These are phyloP conservation scores for Leptinotarsa peninsularis DNA, from an alignment of 2,888 invertebrate genomes.

Conservation along the genomic window DNA sequence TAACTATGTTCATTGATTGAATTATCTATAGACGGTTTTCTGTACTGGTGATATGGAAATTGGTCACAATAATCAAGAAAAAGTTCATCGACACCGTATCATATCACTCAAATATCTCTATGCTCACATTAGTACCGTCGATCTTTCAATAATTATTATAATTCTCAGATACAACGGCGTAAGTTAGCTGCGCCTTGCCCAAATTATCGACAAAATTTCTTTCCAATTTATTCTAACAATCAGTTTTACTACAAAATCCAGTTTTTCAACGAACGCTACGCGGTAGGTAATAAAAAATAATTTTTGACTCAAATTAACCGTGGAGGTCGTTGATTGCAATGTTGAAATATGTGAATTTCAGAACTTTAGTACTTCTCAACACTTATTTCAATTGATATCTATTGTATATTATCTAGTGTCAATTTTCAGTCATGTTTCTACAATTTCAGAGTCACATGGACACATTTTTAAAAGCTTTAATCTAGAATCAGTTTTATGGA, in stretches of 20 bases:
- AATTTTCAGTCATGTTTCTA: too few species aligned
- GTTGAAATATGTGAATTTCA: background rate
- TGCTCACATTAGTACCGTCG: background rate
- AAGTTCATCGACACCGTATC: background rate
- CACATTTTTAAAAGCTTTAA: too few species aligned
- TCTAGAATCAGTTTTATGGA: too few species aligned
- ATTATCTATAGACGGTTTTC: background rate
- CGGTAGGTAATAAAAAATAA: background rate
- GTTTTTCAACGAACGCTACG: background rate
- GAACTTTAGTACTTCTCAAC: too few species aligned
- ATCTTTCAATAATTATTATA: constrained; percentile 5
- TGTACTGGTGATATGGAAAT: background rate
- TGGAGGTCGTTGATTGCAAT: background rate
- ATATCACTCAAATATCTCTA: background rate
- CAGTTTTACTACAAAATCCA: constrained; percentile 6
- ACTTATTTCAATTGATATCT: too few species aligned
- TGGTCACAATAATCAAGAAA: background rate
- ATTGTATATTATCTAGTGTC: too few species aligned
- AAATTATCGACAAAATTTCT: background rate
- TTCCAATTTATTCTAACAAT: constrained; percentile 5
- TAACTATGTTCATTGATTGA: background rate
- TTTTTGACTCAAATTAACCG: background rate
- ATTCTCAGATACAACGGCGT: background rate
- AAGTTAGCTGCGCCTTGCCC: background rate
- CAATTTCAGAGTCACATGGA: too few species aligned